Conservation (phyloP, 1,140 invertebrate species). For the Trachymyrmex septentrionalis region DNA sequence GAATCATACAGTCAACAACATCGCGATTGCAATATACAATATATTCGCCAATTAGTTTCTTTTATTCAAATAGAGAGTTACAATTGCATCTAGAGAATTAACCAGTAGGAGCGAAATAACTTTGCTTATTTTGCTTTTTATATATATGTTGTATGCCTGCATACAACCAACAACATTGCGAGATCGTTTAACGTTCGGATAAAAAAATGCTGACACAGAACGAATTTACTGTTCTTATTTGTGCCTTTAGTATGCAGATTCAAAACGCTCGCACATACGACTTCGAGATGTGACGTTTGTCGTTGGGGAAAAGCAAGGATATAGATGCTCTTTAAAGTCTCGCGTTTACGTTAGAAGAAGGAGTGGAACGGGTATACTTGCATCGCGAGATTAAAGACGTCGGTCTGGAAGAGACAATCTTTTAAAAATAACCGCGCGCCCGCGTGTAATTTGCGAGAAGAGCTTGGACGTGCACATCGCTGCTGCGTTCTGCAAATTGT, state of each 20-base stretch:
- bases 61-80: no score
- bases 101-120: no score
- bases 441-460: conserved; percentile 63
- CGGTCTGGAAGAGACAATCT: conserved; percentile 69
- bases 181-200: no score
- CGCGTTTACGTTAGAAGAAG: not conserved
- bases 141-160: no score
- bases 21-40: no score
- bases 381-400: conserved; percentile 75
- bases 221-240: not conserved
- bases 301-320: not conserved
- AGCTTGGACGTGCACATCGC: conserved; percentile 39
- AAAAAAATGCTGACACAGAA: not conserved
- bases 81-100: no score
- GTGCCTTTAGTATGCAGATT: not conserved
- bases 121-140: no score
- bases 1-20: no score
- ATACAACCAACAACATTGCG: no score
- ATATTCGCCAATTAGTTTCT: no score
- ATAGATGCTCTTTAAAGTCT: not conserved
- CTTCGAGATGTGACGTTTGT: not conserved
- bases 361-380: not conserved
- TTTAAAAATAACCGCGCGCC: conserved; percentile 73
- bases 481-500: conserved; percentile 25
- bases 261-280: not conserved